Evolutionary conservation across 2,888 invertebrate genomes (phyloP), one percentile per base, ranked within the genome.

Genomic region (Mantis religiosa): DNA sequence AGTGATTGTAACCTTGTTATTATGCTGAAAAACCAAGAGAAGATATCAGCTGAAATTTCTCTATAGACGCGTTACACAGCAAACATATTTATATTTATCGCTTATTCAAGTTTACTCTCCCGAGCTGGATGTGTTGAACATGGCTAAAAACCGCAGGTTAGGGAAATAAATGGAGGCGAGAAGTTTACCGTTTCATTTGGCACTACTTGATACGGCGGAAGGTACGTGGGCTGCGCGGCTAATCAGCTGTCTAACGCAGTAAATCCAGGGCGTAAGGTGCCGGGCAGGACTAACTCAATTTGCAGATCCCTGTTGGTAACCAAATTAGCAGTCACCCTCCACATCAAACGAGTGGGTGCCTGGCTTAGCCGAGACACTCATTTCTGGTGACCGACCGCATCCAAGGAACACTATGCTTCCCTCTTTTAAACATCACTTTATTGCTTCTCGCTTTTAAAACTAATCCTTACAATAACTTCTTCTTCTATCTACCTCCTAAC

Each of bases 271-370:
- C 54, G 54, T 71, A 71, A 71, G 54, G 54, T 71, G 54, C 54
- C 54, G 54, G 54, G 54, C 54, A 71, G 20, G 54, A 28, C 87
- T 87, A 87, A 87, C 87, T 87, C 34, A 82, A 87, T 87, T 87
- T 87, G 81, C 82, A 87, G 54, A 87, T 87, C 87, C 27, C 82
- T 82, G 87, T 87, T 87, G 28, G 27, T 87, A 87, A 87, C 34
- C 28, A 54, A 28, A 87, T 87, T 87, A 87, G 41, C 82, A 34
- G 20, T 82, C n/a, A n/a, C 27, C 81, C 81, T 34, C 27, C 54
- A 47, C 85, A 47, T 41, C 85, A 85, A n/a, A 47, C 54, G 85
- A 85, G 47, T 47, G 41, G 47, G 47, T 47, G 27, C 27, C 12
- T 2, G 6, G 85, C 27, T 27, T 15, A 12, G 82, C 82, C 27